phyloP scores from a whole-genome alignment of 1,140 invertebrate genomes.

The Brachionus sp. region DNA sequence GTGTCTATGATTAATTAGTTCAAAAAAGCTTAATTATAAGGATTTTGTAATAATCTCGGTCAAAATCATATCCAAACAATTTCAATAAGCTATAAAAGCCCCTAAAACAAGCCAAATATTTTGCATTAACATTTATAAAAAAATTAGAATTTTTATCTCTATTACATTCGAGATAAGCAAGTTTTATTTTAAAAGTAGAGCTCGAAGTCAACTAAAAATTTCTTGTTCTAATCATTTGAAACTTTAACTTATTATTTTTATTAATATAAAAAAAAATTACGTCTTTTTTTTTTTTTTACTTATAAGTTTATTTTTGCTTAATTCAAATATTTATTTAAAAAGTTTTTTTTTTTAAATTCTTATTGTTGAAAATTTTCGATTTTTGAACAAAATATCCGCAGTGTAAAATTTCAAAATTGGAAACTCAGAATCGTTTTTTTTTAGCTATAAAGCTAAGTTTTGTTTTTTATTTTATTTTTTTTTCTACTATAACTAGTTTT shows the following conservation, averaged over 20 bases:
- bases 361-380: not conserved
- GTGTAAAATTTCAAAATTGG: not conserved
- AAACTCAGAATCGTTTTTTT: not conserved
- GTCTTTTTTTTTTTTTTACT: not conserved
- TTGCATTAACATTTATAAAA: not conserved
- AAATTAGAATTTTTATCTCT: not conserved
- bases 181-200: not conserved
- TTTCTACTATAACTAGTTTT: too few species aligned
- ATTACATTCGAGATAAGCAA: not conserved
- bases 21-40: not conserved
- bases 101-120: not conserved
- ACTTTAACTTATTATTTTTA: too few species aligned
- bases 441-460: not conserved
- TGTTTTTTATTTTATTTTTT: not conserved
- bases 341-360: too few species aligned
- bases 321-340: not conserved
- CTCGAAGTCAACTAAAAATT: not conserved
- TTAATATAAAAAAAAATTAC: too few species aligned
- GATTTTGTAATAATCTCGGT: slow-evolving; percentile 2
- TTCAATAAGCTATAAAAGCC: not conserved
- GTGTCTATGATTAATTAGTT: not conserved
- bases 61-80: not conserved
- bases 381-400: not conserved
- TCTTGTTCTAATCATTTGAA: not conserved
- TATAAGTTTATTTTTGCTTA: not conserved